phyloP scores from a whole-genome alignment of 30 jellyfish, hydroid and myxozoan species.

The Aurelia sp. region DNA sequence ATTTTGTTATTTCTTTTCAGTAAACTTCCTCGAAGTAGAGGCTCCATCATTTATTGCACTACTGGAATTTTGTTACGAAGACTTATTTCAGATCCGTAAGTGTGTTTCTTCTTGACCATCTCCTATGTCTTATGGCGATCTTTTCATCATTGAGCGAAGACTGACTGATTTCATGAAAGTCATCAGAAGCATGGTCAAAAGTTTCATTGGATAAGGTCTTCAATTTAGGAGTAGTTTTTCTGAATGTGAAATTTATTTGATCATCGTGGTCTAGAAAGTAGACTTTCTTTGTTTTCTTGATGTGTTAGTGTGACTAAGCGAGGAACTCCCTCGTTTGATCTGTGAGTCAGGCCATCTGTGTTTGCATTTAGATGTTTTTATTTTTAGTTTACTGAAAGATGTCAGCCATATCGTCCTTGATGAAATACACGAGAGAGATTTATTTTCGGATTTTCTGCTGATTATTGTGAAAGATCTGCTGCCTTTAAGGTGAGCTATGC shows the following conservation, averaged over 20 bases:
- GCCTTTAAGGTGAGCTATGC: slow-evolving; percentile 63
- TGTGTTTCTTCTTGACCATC: neutral
- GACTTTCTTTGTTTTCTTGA: too few species aligned
- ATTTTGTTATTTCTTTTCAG: slow-evolving; percentile 16
- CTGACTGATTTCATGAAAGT: too few species aligned
- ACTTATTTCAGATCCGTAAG: slow-evolving; percentile 90
- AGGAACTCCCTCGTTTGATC: too few species aligned
- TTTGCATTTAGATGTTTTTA: too few species aligned
- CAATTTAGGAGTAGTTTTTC: too few species aligned
- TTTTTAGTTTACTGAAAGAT: slow-evolving; percentile 60
- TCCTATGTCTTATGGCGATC: neutral
- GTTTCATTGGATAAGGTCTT: too few species aligned
- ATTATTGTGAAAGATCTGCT: slow-evolving; percentile 80
- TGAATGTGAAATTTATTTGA: too few species aligned
- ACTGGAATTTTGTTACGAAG: slow-evolving; percentile 88
- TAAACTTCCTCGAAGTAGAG: slow-evolving; percentile 77
- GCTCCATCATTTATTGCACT: slow-evolving; percentile 89
- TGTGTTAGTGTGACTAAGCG: too few species aligned
- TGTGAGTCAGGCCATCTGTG: too few species aligned
- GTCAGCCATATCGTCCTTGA: slow-evolving; percentile 86
- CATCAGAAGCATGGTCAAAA: too few species aligned
- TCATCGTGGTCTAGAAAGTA: too few species aligned
- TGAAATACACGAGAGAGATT: slow-evolving; percentile 88
- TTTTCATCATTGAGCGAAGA: too few species aligned
- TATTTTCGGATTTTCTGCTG: slow-evolving; percentile 79